These are phyloP conservation scores for Acrossocheilus wenchowensis DNA, from an alignment of 2,797 vertebrate species.

Conservation along the genomic window DNA sequence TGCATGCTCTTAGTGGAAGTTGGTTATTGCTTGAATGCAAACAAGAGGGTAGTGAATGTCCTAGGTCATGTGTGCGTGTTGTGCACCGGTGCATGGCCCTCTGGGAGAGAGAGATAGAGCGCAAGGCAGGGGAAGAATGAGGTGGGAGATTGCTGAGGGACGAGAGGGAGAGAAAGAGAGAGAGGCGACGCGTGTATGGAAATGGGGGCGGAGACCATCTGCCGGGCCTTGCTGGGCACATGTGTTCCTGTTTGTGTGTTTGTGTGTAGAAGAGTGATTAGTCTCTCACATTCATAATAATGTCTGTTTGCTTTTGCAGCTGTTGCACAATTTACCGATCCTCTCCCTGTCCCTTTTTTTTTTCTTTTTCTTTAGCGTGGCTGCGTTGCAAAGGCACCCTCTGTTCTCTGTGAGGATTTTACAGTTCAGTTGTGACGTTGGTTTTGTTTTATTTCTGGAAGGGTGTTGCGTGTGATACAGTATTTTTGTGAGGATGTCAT, in stretches of 20 bases:
- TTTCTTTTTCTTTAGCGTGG: conserved; percentile 13
- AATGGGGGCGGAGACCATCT: conserved; percentile 64
- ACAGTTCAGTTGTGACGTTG: background rate
- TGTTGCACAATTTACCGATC: conserved; percentile 60
- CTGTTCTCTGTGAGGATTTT: conserved; percentile 17
- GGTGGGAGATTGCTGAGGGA: conserved; percentile 43
- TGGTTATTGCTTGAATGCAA: conserved; percentile 63
- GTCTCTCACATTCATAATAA: conserved; percentile 82
- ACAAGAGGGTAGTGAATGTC: conserved; percentile 51
- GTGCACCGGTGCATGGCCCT: conserved; percentile 47
- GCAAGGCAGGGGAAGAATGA: conserved; percentile 32
- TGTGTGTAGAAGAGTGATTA: conserved; percentile 62
- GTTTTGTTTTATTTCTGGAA: conserved; percentile 1
- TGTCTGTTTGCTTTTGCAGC: conserved; percentile 72
- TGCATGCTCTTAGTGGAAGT: conserved; percentile 53
- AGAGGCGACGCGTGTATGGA: conserved; percentile 57
- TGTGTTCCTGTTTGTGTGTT: conserved; percentile 60
- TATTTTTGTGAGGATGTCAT: background rate
- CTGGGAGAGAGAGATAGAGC: conserved; percentile 44
- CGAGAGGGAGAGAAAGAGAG: conserved; percentile 29
- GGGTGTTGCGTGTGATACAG: background rate
- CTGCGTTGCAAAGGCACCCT: conserved; percentile 33
- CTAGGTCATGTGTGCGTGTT: conserved; percentile 45
- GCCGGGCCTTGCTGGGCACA: conserved; percentile 60
- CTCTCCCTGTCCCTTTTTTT: conserved; percentile 30